These are phyloP conservation scores for Caenorhabditis sinica DNA, from an alignment of 2,888 invertebrate species.

Conservation along the genomic window DNA sequence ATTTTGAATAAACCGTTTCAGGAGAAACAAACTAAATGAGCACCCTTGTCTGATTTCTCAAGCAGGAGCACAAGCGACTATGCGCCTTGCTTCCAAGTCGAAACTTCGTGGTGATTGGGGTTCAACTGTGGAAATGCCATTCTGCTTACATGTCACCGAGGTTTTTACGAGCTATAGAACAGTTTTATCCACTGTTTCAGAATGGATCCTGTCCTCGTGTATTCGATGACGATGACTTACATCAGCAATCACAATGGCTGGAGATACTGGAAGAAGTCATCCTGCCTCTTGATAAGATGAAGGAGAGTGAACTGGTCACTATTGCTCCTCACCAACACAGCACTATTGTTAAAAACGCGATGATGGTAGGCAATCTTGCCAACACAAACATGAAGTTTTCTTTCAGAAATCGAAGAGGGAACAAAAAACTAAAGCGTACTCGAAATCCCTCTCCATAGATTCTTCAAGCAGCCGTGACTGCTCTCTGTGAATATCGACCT, in stretches of 20 bases:
- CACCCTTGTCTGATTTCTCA: conserved; percentile 64
- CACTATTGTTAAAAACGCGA: conserved; percentile 50
- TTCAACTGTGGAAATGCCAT: conserved; percentile 62
- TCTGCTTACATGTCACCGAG: conserved; percentile 61
- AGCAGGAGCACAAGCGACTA: conserved; percentile 66
- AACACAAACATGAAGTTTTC: not conserved
- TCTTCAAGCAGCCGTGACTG: conserved; percentile 28
- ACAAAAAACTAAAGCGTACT: conserved; percentile 41
- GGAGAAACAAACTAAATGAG: conserved; percentile 41
- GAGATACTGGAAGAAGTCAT: conserved; percentile 61
- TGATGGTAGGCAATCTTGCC: conserved; percentile 25
- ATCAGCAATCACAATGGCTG: conserved; percentile 61
- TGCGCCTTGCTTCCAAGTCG: conserved; percentile 53
- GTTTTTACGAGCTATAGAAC: not conserved
- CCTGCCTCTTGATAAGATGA: conserved; percentile 52
- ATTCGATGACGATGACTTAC: conserved; percentile 61
- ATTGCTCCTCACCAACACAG: conserved; percentile 62
- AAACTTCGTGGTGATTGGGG: conserved; percentile 57
- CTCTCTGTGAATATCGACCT: conserved; percentile 25
- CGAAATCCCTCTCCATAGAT: conserved; percentile 2
- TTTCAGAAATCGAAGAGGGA: conserved; percentile 55
- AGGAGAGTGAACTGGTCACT: conserved; percentile 39
- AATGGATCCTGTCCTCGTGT: conserved; percentile 57
- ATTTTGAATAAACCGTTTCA: not conserved
- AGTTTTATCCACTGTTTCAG: conserved; percentile 10